These are phyloP conservation scores for Tachysurus fulvidraco DNA, from an alignment of 2,113 vertebrate genomes.

Conservation along the genomic window DNA sequence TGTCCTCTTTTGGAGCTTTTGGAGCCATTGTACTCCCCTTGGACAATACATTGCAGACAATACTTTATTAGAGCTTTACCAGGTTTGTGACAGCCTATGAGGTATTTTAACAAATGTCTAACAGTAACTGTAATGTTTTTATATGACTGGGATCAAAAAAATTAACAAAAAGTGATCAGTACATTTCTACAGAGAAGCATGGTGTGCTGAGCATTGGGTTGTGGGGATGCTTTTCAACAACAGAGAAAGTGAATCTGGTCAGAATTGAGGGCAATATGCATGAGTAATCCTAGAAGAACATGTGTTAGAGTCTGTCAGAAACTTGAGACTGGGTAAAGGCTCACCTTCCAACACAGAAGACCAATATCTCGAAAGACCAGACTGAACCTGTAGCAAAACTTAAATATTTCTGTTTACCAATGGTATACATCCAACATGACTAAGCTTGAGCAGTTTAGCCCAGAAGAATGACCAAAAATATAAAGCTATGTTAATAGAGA, in stretches of 20 bases:
- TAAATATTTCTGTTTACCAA: neutral
- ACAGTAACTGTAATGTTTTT: too few relatives aligned
- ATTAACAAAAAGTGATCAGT: too few relatives aligned
- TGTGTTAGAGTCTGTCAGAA: neutral
- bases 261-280: neutral
- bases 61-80: too few relatives aligned
- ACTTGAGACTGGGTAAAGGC: neutral
- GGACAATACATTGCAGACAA: too few relatives aligned
- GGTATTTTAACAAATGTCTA: too few relatives aligned
- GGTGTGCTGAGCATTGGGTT: neutral
- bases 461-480: neutral
- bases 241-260: neutral
- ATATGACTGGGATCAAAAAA: too few relatives aligned
- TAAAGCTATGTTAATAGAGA: neutral
- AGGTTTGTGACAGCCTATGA: too few relatives aligned
- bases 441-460: neutral
- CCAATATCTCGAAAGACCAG: neutral
- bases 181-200: neutral
- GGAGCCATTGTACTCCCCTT: too few relatives aligned
- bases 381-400: neutral
- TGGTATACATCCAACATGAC: neutral
- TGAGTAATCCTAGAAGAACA: neutral
- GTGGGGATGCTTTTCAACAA: neutral
- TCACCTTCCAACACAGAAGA: neutral
- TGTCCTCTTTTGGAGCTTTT: too few relatives aligned